These are phyloP conservation scores for Passerculus sandwichensis DNA, from an alignment of 2,797 vertebrate species.

Conservation along the genomic window DNA sequence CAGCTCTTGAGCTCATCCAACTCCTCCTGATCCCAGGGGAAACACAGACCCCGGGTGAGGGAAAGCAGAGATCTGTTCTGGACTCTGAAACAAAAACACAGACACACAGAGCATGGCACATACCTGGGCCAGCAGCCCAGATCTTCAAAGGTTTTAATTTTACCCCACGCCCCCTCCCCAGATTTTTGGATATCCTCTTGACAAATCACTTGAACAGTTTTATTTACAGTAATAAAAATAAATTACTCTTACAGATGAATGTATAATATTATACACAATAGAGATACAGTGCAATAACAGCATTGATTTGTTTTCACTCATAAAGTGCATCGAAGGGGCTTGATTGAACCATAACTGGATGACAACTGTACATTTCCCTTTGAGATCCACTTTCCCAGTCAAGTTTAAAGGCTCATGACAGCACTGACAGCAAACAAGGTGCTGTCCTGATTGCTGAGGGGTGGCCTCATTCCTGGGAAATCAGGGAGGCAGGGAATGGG, in stretches of 20 bases:
- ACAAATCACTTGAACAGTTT: conserved; percentile 69
- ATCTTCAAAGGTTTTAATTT: conserved; percentile 47
- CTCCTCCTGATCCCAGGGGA: not conserved
- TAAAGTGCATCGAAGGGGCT: conserved; percentile 74
- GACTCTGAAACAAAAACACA: not conserved
- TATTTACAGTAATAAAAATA: conserved; percentile 95
- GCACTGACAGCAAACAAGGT: not conserved
- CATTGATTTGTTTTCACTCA: conserved; percentile 69
- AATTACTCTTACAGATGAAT: conserved; percentile 87
- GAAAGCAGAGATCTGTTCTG: not conserved
- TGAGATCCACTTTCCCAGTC: not conserved
- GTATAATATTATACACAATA: conserved; percentile 82
- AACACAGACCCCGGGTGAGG: fast-evolving
- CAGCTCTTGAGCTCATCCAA: not conserved
- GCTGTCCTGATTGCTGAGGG: not conserved
- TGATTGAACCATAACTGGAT: not conserved
- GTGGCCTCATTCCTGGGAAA: not conserved
- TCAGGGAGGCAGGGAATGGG: not conserved
- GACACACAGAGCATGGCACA: conserved; percentile 26
- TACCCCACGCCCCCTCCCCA: not conserved
- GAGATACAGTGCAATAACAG: conserved; percentile 91
- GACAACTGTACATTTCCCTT: conserved; percentile 6
- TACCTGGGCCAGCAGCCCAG: conserved; percentile 53
- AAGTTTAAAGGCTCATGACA: not conserved
- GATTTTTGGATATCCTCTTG: conserved; percentile 33